Conservation (phyloP, 1,140 invertebrate genomes). For the Anadara kagoshimensis region DNA sequence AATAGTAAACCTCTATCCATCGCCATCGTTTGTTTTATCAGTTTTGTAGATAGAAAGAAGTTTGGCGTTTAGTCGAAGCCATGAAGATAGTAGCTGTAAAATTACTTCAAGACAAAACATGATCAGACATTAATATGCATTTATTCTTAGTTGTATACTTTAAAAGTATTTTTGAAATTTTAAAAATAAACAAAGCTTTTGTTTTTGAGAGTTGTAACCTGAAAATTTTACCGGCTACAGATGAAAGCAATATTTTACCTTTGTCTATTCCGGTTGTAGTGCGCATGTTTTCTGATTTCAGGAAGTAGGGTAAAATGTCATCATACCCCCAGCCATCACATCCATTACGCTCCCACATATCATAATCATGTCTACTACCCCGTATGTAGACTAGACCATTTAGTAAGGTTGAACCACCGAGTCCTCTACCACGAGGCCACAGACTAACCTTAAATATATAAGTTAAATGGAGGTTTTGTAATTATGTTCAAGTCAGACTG, state of each 20-base stretch:
- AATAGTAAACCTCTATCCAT: not conserved
- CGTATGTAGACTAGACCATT: constrained; percentile 97
- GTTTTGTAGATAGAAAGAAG: not conserved
- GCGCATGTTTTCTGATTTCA: constrained; percentile 80
- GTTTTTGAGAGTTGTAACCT: too few relatives aligned
- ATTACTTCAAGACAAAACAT: too few relatives aligned
- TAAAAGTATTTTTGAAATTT: too few relatives aligned
- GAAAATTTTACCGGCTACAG: too few relatives aligned
- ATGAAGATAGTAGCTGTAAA: too few relatives aligned
- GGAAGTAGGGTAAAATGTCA: constrained; percentile 91
- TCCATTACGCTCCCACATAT: constrained; percentile 88
- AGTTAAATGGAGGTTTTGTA: not conserved
- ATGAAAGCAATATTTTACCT: too few relatives aligned
- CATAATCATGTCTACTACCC: constrained; percentile 78
- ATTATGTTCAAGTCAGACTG: not conserved
- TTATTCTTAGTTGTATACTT: too few relatives aligned
- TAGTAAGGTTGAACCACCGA: constrained; percentile 89
- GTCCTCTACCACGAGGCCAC: constrained; percentile 55
- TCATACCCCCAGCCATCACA: constrained; percentile 93
- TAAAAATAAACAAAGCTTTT: too few relatives aligned
- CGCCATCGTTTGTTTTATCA: not conserved
- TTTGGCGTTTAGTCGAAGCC: not conserved
- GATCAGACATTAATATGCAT: too few relatives aligned
- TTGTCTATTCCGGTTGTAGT: constrained; percentile 25
- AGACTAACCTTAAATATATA: not conserved